A percentile compares a stretch with the other conserved stretches of the same genome.
phyloP scores from a whole-genome alignment of 53 echinoderm and acorn worm species.

The Henricia sp. region DNA sequence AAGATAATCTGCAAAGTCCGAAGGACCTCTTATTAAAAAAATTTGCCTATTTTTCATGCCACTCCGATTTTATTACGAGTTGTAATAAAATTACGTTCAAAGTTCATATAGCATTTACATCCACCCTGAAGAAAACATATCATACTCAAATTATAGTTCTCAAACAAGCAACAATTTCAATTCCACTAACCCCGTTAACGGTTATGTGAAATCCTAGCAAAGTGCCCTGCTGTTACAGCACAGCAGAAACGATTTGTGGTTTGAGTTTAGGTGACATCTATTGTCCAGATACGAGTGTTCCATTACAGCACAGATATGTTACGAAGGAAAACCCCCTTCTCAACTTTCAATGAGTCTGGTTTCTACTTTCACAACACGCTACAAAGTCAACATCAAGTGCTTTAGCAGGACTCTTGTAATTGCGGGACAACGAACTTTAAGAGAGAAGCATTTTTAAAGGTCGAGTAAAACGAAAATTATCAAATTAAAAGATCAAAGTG shows the following conservation, averaged over 20 bases:
- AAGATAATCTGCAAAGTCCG: too few relatives aligned
- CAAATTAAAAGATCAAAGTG: too few relatives aligned
- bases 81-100: too few relatives aligned
- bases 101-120: too few relatives aligned
- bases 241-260: background rate
- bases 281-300: constrained; percentile 33
- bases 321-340: constrained; percentile 33
- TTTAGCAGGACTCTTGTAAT: background rate
- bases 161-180: background rate
- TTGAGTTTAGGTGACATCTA: constrained; percentile 32
- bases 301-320: constrained; percentile 35
- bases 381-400: constrained; percentile 39
- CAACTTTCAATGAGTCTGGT: constrained; percentile 65
- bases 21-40: too few relatives aligned
- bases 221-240: constrained; percentile 10
- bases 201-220: constrained; percentile 7
- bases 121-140: too few relatives aligned
- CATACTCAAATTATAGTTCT: too few relatives aligned
- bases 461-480: too few relatives aligned
- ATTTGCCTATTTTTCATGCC: too few relatives aligned
- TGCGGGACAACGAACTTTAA: constrained; percentile 10
- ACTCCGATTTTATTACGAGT: background rate
- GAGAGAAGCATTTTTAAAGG: background rate
- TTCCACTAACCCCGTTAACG: background rate
- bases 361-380: constrained; percentile 72